Evolutionary conservation across 2,888 invertebrate genomes (phyloP), one percentile per base, ranked within the genome.

Genomic region (Metacarcinus magister): DNA sequence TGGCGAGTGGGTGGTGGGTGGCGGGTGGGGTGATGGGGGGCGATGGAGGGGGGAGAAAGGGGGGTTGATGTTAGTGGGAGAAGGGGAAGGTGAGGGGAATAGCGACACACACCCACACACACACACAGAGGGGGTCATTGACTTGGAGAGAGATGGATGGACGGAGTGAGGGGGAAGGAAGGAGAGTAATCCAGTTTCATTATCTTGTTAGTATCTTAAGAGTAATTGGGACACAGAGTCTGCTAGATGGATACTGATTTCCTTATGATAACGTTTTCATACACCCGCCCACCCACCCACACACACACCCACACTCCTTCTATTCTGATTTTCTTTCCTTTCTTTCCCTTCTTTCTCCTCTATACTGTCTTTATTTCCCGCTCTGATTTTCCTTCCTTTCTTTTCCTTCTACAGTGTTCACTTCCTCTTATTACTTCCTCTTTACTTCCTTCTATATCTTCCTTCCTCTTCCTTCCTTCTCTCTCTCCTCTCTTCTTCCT

Each of bases 61-160:
- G 82, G 32, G 2, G 32, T 32, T n/a, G 67, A 16, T 54, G 54
- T 54, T 54, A 19, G 75, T n/a, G n/a, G n/a, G 75, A n/a, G n/a
- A 5, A 39, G 75, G 4, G n/a, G 75, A n/a, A n/a, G 75, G 75
- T n/a, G 28, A 28, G 75, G n/a, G 75, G 75, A 75, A 75, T 23
- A 23, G n/a, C 75, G 75, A 75, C 75, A 75, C 75, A 75, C 75
- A 75, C 75, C 23, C 67, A 67, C 67, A 67, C 67, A 67, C 67
- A 67, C 75, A 75, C 75, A 75, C 75, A 67, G 19, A 23, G 82
- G 32, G 82, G 32, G 82, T 32, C 32, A 82, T 8, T 32, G 82
- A 82, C 32, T 32, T 28, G 23, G 67, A 54, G 54, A 67, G 82
- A 82, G 82, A 82, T 28, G 32, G 82, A 82, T 28, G 32, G 82